phyloP scores from a whole-genome alignment of 2,888 invertebrate genomes.

The Mellilla xanthometata region DNA sequence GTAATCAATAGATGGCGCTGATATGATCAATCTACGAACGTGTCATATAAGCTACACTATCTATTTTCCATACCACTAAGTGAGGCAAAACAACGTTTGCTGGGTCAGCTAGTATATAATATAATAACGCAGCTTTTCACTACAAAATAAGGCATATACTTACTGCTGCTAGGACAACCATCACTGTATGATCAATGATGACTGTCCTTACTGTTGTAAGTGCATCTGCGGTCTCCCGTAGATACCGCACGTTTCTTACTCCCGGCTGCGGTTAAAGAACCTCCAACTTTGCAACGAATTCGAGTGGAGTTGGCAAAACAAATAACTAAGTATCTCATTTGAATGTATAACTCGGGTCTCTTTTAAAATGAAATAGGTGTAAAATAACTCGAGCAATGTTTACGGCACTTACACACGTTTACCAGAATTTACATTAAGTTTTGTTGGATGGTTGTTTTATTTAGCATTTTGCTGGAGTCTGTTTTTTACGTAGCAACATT shows the following conservation, averaged over 20 bases:
- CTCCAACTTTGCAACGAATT: slow-evolving; percentile 66
- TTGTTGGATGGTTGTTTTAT: slow-evolving; percentile 1
- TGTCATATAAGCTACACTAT: too few relatives aligned
- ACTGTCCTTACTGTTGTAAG: slow-evolving; percentile 10
- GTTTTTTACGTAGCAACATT: too few relatives aligned
- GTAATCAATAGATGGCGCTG: too few relatives aligned
- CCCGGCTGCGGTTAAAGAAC: slow-evolving; percentile 71
- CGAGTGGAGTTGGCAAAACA: slow-evolving; percentile 74
- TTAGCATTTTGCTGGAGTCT: neutral
- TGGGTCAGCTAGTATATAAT: too few relatives aligned
- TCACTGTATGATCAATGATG: too few relatives aligned
- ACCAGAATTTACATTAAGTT: slow-evolving; percentile 15
- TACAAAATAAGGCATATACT: too few relatives aligned
- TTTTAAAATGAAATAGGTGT: slow-evolving; percentile 61
- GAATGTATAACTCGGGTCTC: slow-evolving; percentile 60
- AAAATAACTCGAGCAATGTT: slow-evolving; percentile 29
- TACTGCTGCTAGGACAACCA: too few relatives aligned
- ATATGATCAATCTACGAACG: too few relatives aligned
- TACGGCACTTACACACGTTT: slow-evolving; percentile 23
- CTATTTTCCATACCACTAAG: too few relatives aligned
- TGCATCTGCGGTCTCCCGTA: slow-evolving; percentile 53
- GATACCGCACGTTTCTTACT: slow-evolving; percentile 75
- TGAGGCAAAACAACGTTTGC: too few relatives aligned
- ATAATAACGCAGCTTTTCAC: too few relatives aligned
- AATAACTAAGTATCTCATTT: slow-evolving; percentile 74